phyloP scores from a whole-genome alignment of 1,140 invertebrate genomes.

The Acromyrmex echinatior region DNA sequence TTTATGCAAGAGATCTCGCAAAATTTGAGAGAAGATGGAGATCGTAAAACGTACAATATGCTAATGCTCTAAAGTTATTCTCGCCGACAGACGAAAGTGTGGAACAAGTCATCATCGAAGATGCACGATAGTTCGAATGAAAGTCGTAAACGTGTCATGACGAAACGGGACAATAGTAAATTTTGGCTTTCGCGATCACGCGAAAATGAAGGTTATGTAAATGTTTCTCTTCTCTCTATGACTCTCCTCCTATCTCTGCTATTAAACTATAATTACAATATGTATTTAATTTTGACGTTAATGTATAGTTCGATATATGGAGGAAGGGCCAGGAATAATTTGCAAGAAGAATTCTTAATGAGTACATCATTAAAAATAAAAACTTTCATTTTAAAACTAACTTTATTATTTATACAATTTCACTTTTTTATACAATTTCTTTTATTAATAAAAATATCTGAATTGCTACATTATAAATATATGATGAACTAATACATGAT shows the following conservation, averaged over 20 bases:
- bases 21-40: constrained; percentile 19
- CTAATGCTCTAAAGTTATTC: constrained; percentile 30
- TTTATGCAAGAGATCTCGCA: background rate
- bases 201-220: background rate
- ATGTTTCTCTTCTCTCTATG: background rate
- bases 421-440: background rate
- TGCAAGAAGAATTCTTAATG: background rate
- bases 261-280: constrained; percentile 8
- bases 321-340: background rate
- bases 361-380: background rate
- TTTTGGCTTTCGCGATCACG: constrained; percentile 9
- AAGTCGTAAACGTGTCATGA: constrained; percentile 40
- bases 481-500: background rate
- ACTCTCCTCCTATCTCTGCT: background rate
- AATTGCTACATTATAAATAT: background rate
- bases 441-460: background rate
- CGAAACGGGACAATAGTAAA: constrained; percentile 37
- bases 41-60: constrained; percentile 34
- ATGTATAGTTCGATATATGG: background rate
- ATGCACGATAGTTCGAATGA: constrained; percentile 37
- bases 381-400: background rate
- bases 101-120: constrained; percentile 16
- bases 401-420: background rate
- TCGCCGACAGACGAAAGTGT: constrained; percentile 3
- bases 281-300: background rate